These are phyloP conservation scores for Alectura lathami DNA, from an alignment of 2,113 vertebrate species.

Conservation along the genomic window DNA sequence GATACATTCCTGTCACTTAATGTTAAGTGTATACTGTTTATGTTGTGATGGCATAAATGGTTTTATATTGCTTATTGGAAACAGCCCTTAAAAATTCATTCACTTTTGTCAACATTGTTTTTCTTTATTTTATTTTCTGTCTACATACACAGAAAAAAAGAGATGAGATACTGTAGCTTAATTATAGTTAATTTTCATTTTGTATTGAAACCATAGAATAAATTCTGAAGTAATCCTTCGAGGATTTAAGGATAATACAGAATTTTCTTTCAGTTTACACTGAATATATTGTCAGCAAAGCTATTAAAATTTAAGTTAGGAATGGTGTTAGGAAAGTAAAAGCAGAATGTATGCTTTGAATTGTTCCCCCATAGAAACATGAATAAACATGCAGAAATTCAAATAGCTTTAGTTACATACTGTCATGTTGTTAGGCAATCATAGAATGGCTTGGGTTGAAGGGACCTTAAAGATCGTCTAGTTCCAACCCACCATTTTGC, in stretches of 20 bases:
- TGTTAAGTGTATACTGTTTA: not conserved
- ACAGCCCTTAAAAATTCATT: not conserved
- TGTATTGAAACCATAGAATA: constrained; percentile 28
- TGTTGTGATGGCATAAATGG: not conserved
- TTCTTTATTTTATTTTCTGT: not conserved
- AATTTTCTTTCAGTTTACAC: constrained; percentile 44
- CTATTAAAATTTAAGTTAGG: constrained; percentile 68
- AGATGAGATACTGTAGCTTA: constrained; percentile 8
- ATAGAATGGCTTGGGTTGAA: no score
- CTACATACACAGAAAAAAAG: not conserved
- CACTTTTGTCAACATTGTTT: not conserved
- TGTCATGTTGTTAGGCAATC: not conserved
- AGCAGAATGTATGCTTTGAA: constrained; percentile 24
- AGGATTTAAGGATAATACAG: constrained; percentile 47
- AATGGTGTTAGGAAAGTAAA: constrained; percentile 53
- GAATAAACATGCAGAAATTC: constrained; percentile 19
- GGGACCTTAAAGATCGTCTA: no score
- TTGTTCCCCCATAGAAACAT: not conserved
- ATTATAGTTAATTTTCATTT: constrained; percentile 64
- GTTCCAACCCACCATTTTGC: no score
- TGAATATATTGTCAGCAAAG: constrained; percentile 60
- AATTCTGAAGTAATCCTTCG: constrained; percentile 64
- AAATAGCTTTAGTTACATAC: not conserved
- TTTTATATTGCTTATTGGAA: not conserved
- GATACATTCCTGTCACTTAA: not conserved